Evolutionary conservation across 1,140 invertebrate species (phyloP).

Genomic region (Heliconius melpomene): DNA sequence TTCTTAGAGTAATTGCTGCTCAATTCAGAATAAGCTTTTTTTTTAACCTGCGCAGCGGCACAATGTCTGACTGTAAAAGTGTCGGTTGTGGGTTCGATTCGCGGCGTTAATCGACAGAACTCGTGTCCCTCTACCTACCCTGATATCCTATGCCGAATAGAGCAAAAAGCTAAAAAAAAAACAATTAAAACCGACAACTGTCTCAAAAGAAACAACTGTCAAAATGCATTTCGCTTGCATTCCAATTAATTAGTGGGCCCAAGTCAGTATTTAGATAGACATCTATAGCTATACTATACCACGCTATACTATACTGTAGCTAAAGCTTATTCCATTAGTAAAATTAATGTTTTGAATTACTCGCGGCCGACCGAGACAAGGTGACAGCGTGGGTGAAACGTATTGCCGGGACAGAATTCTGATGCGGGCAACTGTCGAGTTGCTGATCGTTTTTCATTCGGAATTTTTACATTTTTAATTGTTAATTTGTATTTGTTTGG

Average conservation of each 20-base stretch:
- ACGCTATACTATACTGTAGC: neutral
- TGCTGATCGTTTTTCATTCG: conserved; percentile 22
- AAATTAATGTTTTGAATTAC: conserved; percentile 79
- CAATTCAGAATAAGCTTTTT: too few relatives aligned
- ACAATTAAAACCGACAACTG: too few relatives aligned
- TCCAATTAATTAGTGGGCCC: neutral
- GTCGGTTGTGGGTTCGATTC: too few relatives aligned
- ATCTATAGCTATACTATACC: neutral
- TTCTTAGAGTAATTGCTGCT: too few relatives aligned
- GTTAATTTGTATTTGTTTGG: neutral
- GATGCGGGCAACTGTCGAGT: conserved; percentile 27
- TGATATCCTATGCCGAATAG: too few relatives aligned
- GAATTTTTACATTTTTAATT: conserved; percentile 18
- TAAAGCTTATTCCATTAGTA: conserved; percentile 74
- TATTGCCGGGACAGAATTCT: conserved; percentile 41
- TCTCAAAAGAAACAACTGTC: neutral
- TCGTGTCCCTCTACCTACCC: too few relatives aligned
- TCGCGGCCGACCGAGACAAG: conserved; percentile 51
- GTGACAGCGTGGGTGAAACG: conserved; percentile 46
- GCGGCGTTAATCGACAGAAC: too few relatives aligned
- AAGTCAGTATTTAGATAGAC: conserved; percentile 3
- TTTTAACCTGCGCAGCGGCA: too few relatives aligned
- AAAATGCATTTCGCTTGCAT: neutral
- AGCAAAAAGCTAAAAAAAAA: too few relatives aligned
- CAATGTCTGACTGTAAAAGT: too few relatives aligned